These are phyloP conservation scores for Trichomycterus rosablanca DNA, from an alignment of 2,113 vertebrate genomes.

Conservation along the genomic window DNA sequence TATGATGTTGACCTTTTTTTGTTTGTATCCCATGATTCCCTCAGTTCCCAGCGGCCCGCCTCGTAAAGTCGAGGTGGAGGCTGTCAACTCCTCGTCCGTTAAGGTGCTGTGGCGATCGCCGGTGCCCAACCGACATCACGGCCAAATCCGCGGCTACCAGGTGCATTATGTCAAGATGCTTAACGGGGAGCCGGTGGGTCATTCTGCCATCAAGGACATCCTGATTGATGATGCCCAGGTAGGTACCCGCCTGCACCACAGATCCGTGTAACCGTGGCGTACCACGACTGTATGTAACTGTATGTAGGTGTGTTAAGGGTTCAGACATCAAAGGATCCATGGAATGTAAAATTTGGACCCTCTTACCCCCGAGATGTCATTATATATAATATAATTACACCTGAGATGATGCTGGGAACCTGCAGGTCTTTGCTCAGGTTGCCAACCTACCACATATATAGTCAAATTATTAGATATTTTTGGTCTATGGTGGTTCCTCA, in stretches of 20 bases:
- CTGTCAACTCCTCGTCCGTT: slow-evolving; percentile 98
- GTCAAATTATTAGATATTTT: too few relatives aligned
- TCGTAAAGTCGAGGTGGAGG: slow-evolving; percentile 99
- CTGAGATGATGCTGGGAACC: too few relatives aligned
- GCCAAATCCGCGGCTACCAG: slow-evolving; percentile 97
- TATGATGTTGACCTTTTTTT: slow-evolving; percentile 78
- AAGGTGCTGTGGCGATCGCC: slow-evolving; percentile 98
- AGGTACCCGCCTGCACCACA: slow-evolving; percentile 41
- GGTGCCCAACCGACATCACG: slow-evolving; percentile 95
- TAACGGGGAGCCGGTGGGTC: slow-evolving; percentile 90
- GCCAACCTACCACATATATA: too few relatives aligned
- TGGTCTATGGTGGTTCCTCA: too few relatives aligned
- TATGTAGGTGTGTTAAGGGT: too few relatives aligned
- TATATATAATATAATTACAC: too few relatives aligned
- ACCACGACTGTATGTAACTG: too few relatives aligned
- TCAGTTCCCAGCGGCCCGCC: slow-evolving; percentile 99
- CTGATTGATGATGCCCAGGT: slow-evolving; percentile 98
- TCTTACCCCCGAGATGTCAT: too few relatives aligned
- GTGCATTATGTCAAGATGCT: slow-evolving; percentile 97
- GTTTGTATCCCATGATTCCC: slow-evolving; percentile 95
- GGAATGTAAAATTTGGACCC: too few relatives aligned
- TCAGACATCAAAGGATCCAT: too few relatives aligned
- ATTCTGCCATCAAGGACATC: slow-evolving; percentile 94
- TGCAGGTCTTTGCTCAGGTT: too few relatives aligned
- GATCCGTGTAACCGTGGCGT: too few relatives aligned